phyloP scores from a whole-genome alignment of 2,888 invertebrate species.

The Sinohyriopsis cumingii region DNA sequence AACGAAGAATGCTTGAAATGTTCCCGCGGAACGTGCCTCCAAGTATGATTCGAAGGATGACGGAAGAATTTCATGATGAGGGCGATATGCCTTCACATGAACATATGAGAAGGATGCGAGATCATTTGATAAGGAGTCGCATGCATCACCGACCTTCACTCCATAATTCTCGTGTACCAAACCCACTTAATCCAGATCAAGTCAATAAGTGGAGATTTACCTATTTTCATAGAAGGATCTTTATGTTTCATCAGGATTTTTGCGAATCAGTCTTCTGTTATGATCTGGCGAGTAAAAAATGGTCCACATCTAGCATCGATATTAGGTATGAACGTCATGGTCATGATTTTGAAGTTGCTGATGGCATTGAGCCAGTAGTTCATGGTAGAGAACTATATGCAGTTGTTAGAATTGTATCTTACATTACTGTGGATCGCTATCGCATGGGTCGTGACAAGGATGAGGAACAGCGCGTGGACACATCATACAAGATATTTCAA shows the following conservation, averaged over 20 bases:
- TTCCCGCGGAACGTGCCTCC: constrained; percentile 7
- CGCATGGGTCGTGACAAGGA: no score
- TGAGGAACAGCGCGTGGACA: no score
- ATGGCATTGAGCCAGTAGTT: constrained; percentile 14
- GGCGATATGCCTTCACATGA: constrained; percentile 2
- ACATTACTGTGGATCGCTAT: no score
- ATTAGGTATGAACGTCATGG: background rate
- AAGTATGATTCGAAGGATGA: constrained; percentile 13
- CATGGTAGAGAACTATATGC: constrained; percentile 16
- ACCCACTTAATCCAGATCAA: constrained; percentile 4
- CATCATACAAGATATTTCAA: no score
- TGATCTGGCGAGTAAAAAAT: constrained; percentile 7
- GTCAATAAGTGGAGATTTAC: constrained; percentile 9
- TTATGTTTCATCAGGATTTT: constrained; percentile 10
- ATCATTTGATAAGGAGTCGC: background rate
- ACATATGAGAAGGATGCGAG: constrained; percentile 9
- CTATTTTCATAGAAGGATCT: constrained; percentile 12
- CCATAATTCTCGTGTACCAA: background rate
- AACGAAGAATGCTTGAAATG: constrained; percentile 8
- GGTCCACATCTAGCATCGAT: constrained; percentile 6
- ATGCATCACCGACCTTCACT: background rate
- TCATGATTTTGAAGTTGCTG: constrained; percentile 2
- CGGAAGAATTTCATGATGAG: constrained; percentile 10
- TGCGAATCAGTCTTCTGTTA: constrained; percentile 11
- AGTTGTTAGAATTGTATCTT: constrained; percentile 11